These are phyloP conservation scores for Himalopsyche anomala DNA, from an alignment of 2,888 invertebrate species.

Conservation along the genomic window DNA sequence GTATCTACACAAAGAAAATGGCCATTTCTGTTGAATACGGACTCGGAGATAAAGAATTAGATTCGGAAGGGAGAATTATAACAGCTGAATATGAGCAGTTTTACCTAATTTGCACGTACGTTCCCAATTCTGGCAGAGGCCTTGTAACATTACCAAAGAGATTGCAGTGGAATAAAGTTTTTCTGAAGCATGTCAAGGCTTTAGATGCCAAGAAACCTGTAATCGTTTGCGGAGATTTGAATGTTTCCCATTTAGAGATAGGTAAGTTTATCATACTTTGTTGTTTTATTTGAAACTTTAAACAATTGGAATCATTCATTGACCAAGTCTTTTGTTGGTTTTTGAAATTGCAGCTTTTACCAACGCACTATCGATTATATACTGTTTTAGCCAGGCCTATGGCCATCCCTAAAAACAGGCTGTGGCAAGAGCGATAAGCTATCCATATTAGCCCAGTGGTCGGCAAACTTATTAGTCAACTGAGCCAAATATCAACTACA, in stretches of 20 bases:
- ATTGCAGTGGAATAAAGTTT: conserved; percentile 92
- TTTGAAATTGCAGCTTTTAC: too few relatives aligned
- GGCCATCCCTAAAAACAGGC: too few relatives aligned
- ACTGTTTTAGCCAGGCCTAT: too few relatives aligned
- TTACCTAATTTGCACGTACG: conserved; percentile 92
- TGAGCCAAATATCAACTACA: too few relatives aligned
- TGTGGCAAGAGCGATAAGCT: too few relatives aligned
- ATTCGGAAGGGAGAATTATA: conserved; percentile 90
- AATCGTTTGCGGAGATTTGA: conserved; percentile 97
- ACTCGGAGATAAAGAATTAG: conserved; percentile 83
- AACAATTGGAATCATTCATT: too few relatives aligned
- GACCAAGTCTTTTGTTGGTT: too few relatives aligned
- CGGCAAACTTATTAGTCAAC: too few relatives aligned
- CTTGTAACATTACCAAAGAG: conserved; percentile 92
- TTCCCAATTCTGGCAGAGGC: conserved; percentile 95
- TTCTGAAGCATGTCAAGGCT: conserved; percentile 85
- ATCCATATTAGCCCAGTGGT: too few relatives aligned
- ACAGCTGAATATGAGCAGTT: conserved; percentile 96
- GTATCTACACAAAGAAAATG: conserved; percentile 88
- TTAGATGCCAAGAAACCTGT: conserved; percentile 94
- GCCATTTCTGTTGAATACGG: conserved; percentile 91
- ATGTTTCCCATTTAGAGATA: conserved; percentile 97
- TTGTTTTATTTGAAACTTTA: too few relatives aligned
- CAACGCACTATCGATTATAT: too few relatives aligned
- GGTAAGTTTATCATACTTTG: conserved; percentile 74